Evolutionary conservation across 2,797 vertebrate species (phyloP), one percentile per base, ranked within the genome.

Genomic region (Muraenolepis orangiensis): DNA sequence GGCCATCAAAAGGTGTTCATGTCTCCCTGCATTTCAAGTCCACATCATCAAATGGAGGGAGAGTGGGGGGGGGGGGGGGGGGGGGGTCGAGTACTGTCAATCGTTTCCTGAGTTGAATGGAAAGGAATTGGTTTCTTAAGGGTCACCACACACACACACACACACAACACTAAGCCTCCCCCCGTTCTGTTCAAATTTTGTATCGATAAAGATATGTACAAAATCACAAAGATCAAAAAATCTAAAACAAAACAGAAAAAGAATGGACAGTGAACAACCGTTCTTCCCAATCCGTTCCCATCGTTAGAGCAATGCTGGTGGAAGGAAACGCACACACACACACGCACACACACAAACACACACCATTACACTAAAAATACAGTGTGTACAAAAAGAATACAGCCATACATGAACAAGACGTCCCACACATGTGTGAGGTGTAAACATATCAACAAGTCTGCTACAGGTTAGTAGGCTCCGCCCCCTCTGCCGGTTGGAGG

Each of bases 391-490:
- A 90, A 90, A 89, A 90, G 90, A 89, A 83, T 81, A 87, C 84
- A 84, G 85, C 80, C 72, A 83, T 75, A 82, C 76, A 74, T 82
- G 90, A 86, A 51, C 46, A n/a, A 83, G 78, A 84, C 82, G 78
- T 78, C 84, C 85, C 79, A 71, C 84, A 76, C 57, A n/a, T n/a
- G n/a, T 72, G 74, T 82, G 83, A 75, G 85, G 81, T 91, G 91
- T 93, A 92, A 93, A 93, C 91, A 90, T 92, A 90, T 89, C 76
- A 61, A 61, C 84, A 83, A 84, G n/a, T 90, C 87, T 90, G 91
- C 91, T 90, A 92, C 91, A 86, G 79, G 82, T 77, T 28, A 61
- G 72, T 67, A 26, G 6, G 0, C 78, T 51, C 68, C 51, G 7
- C 51, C 51, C 51, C 20, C 51, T 20, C 6, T 23, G 57, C n/a